Evolutionary conservation across 2,113 vertebrate genomes (phyloP), one percentile per base, ranked within the genome.

Genomic region (Mystacornis crossleyi): DNA sequence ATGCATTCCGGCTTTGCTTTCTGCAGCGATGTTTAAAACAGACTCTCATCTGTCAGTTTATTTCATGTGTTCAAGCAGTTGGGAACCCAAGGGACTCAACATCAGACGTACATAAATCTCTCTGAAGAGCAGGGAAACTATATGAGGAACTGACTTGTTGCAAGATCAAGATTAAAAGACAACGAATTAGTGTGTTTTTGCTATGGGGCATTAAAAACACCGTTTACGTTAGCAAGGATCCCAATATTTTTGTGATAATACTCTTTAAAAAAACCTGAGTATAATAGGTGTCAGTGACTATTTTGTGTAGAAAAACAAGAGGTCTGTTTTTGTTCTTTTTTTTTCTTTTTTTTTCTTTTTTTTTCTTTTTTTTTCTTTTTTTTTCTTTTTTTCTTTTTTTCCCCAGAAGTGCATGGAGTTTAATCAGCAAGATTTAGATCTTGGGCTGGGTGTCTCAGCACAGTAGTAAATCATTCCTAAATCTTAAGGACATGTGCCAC

Each of bases 401-500:
- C 3, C 47, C 28, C 34, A n/a, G 74, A 64, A 85, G 18, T 38
- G 53, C 50, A 70, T 51, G 60, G 66, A 64, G 60, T 96, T 95
- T 95, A 79, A 95, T 67, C 34, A 73, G 64, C 38, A 81, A 94
- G 93, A 79, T 86, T 81, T 77, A 85, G 60, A 69, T 81, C 70
- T 82, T 34, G 58, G 40, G 16, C 50, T 60, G 70, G 36, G 95
- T 95, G 50, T 93, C 77, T 91, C 55, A 78, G 78, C 36, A 2
- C 78, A 78, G 47, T 75, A 90, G 84, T 93, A 96, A 97, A 97
- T 97, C 29, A 89, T 71, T 89, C 74, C 60, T 77, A 92, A 92
- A 86, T 87, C 87, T 96, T 96, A 91, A 72, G 73, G 91, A 96
- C 87, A 80, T 90, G 85, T 60, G 89, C 69, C 54, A 31, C 70